Percentiles rank a stretch among this genome's conserved stretches.
phyloP scores from a whole-genome alignment of 2,113 vertebrate species.

The Climacteris rufus region DNA sequence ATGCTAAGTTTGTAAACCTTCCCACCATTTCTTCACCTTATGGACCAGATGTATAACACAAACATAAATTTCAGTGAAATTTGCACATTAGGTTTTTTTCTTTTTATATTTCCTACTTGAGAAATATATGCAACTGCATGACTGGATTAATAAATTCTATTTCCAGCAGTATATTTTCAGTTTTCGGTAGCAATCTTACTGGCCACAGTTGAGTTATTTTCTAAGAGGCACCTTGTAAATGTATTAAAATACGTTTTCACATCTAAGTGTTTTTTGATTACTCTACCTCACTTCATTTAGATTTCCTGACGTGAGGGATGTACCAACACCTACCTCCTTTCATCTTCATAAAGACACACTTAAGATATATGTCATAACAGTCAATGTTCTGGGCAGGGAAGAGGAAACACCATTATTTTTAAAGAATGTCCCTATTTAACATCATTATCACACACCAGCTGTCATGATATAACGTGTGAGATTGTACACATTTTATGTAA shows the following conservation, averaged over 20 bases:
- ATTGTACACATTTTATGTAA: background rate
- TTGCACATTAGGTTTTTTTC: background rate
- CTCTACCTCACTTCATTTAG: slow-evolving; percentile 22
- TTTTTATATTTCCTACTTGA: background rate
- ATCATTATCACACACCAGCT: slow-evolving; percentile 46
- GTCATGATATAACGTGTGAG: background rate
- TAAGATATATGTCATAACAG: slow-evolving; percentile 41
- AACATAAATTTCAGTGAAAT: background rate
- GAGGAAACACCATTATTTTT: slow-evolving; percentile 42
- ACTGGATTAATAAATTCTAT: background rate
- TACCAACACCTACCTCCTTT: slow-evolving; percentile 36
- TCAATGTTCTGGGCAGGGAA: background rate
- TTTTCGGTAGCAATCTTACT: background rate
- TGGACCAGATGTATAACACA: background rate
- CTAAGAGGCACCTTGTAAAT: background rate
- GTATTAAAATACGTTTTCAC: background rate
- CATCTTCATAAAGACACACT: slow-evolving; percentile 37
- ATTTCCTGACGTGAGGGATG: slow-evolving; percentile 12
- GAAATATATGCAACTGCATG: background rate
- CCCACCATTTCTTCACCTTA: background rate
- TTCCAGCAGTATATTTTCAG: background rate
- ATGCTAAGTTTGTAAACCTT: background rate
- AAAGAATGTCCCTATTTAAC: slow-evolving; percentile 45
- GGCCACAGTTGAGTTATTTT: background rate
- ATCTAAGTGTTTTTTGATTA: slow-evolving; percentile 18